Evolutionary conservation across 2,113 vertebrate genomes (phyloP).

Genomic region (Genyomyrus donnyi): DNA sequence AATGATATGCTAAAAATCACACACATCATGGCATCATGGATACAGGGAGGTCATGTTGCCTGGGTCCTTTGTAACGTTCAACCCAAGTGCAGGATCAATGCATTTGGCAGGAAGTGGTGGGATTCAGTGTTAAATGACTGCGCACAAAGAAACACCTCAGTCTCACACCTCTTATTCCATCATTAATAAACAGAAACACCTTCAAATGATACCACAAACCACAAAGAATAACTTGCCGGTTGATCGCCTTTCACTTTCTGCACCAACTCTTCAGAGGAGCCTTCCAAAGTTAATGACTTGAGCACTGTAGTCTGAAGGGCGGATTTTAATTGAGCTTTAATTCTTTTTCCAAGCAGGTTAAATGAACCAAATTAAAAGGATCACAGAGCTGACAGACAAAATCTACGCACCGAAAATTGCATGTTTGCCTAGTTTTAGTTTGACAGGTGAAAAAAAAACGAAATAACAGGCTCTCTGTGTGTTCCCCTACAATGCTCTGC

Average conservation of each 20-base stretch:
- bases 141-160: background rate
- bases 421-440: background rate
- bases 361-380: background rate
- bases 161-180: background rate
- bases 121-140: background rate
- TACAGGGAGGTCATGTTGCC: background rate
- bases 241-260: background rate
- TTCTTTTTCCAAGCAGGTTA: background rate
- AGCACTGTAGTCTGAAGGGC: background rate
- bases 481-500: background rate
- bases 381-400: background rate
- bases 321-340: background rate
- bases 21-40: background rate
- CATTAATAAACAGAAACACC: background rate
- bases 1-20: background rate
- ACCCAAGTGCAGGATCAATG: background rate
- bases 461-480: background rate
- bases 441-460: background rate
- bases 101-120: background rate
- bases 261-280: background rate
- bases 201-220: background rate
- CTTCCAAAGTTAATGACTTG: background rate
- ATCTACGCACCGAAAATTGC: background rate
- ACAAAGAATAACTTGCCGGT: background rate
- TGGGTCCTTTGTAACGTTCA: background rate